A percentile compares a stretch with the other conserved stretches of the same genome.
Evolutionary conservation across 1,140 invertebrate species (phyloP).

Genomic region (Asbolus verrucosus): DNA sequence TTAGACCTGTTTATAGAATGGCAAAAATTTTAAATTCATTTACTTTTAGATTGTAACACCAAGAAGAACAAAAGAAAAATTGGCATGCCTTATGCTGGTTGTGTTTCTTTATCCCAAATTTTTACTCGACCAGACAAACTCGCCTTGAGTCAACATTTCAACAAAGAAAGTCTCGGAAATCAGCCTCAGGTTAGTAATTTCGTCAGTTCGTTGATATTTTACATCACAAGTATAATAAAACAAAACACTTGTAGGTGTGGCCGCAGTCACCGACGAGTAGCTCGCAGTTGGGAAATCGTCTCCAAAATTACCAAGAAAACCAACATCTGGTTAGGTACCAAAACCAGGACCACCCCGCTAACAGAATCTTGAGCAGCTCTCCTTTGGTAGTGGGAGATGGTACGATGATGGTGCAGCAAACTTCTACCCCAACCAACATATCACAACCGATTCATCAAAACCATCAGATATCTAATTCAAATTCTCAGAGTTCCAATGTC

Average conservation of each 20-base stretch:
- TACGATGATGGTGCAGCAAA: slow-evolving; percentile 5
- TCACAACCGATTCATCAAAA: slow-evolving; percentile 51
- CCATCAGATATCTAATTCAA: slow-evolving; percentile 49
- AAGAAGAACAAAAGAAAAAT: slow-evolving; percentile 78
- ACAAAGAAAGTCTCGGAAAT: slow-evolving; percentile 57
- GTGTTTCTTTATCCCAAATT: slow-evolving; percentile 75
- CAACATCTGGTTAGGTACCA: slow-evolving; percentile 60
- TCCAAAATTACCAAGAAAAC: slow-evolving; percentile 54
- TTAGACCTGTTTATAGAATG: too few species aligned
- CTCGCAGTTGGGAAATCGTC: slow-evolving; percentile 34
- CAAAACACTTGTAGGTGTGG: slow-evolving; percentile 51
- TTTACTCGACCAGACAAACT: slow-evolving; percentile 73
- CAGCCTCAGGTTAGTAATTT: slow-evolving; percentile 51
- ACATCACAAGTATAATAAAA: not conserved
- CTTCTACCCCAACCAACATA: slow-evolving; percentile 52
- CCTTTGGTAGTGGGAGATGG: slow-evolving; percentile 62
- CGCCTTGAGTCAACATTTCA: slow-evolving; percentile 64
- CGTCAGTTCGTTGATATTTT: too few species aligned
- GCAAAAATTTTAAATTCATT: not conserved
- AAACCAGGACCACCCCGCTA: slow-evolving; percentile 51
- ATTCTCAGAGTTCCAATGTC: slow-evolving; percentile 49
- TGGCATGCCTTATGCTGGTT: slow-evolving; percentile 68
- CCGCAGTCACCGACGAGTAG: slow-evolving; percentile 49
- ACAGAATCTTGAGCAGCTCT: slow-evolving; percentile 51
- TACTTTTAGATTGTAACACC: slow-evolving; percentile 67